Evolutionary conservation across 2,113 vertebrate genomes (phyloP).

Genomic region (Plectropomus leopardus): DNA sequence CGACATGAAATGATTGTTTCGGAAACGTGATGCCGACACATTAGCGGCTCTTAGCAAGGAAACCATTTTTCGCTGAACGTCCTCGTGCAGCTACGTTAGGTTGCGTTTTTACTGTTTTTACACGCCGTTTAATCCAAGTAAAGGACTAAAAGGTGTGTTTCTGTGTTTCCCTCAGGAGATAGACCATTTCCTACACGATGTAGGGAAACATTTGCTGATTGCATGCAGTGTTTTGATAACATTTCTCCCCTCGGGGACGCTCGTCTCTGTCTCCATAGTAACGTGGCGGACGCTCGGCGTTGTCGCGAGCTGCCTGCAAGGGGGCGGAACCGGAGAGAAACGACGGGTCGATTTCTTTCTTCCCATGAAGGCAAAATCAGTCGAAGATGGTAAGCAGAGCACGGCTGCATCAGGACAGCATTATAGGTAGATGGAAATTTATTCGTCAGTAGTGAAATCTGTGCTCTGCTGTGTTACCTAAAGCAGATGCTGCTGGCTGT

Average conservation of each 20-base stretch:
- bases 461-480: slow-evolving; percentile 14
- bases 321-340: slow-evolving; percentile 59
- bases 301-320: slow-evolving; percentile 47
- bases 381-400: slow-evolving; percentile 80
- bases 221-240: slow-evolving; percentile 64
- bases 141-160: neutral
- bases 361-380: slow-evolving; percentile 33
- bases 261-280: slow-evolving; percentile 81
- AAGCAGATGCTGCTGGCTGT: neutral
- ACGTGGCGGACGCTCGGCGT: slow-evolving; percentile 70
- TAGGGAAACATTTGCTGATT: slow-evolving; percentile 48
- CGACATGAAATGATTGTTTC: slow-evolving; percentile 43
- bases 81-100: neutral
- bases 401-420: slow-evolving; percentile 26
- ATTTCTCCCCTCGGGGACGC: slow-evolving; percentile 63
- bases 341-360: slow-evolving; percentile 12
- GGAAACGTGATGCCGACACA: slow-evolving; percentile 37
- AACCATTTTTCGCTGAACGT: slow-evolving; percentile 8
- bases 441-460: slow-evolving; percentile 39
- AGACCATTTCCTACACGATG: neutral
- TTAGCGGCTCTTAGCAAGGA: slow-evolving; percentile 30
- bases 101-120: neutral
- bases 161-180: neutral
- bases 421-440: slow-evolving; percentile 49
- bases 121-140: too few relatives aligned